phyloP scores from a whole-genome alignment of 2,888 invertebrate genomes.

The Dryobotodes eremita region DNA sequence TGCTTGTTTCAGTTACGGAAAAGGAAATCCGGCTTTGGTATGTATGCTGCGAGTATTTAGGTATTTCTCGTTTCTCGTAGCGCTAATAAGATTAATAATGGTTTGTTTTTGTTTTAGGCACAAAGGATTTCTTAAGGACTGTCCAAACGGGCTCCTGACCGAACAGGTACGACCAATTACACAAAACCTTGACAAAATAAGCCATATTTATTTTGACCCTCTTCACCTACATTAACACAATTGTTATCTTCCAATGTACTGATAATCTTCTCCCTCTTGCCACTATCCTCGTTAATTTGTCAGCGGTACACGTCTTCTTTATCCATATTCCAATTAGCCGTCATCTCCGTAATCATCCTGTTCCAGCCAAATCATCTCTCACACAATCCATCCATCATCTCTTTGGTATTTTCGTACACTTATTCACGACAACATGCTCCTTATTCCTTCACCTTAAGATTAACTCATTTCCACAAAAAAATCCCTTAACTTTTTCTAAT shows the following conservation, averaged over 20 bases:
- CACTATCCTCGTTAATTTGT: neutral
- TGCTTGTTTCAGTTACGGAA: conserved; percentile 95
- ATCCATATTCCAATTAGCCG: neutral
- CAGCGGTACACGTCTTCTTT: neutral
- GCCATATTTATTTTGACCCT: neutral
- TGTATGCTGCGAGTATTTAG: conserved; percentile 78
- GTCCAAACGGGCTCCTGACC: conserved; percentile 98
- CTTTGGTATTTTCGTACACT: neutral
- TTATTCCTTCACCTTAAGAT: neutral
- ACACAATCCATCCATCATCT: neutral
- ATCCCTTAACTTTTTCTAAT: neutral
- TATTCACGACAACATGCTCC: neutral
- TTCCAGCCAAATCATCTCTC: neutral
- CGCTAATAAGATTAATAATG: neutral
- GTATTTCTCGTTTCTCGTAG: neutral
- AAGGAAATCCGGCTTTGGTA: conserved; percentile 97
- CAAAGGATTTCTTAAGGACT: conserved; percentile 99
- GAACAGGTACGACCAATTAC: conserved; percentile 93
- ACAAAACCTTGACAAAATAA: neutral
- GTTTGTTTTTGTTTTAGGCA: conserved; percentile 90
- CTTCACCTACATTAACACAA: too few relatives aligned
- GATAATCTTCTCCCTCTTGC: neutral
- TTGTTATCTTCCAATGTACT: too few relatives aligned
- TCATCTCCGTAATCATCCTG: neutral
- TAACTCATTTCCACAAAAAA: neutral